Evolutionary conservation across 2,113 vertebrate species (phyloP).

Genomic region (Cyphomyrus discorhynchus): DNA sequence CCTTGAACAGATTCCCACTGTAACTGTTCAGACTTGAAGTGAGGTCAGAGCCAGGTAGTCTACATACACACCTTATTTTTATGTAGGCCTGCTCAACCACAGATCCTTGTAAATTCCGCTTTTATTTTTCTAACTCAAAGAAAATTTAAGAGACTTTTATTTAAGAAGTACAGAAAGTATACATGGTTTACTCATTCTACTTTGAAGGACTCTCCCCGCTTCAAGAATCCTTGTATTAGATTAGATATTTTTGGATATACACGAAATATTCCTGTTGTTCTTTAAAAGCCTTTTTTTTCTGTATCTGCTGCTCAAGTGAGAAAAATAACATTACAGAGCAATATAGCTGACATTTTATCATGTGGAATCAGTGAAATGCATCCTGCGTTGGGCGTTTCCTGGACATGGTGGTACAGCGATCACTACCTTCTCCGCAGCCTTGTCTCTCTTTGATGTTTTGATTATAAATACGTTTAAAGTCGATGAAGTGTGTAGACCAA

Average conservation of each 20-base stretch:
- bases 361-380: background rate
- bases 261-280: background rate
- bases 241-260: constrained; percentile 7
- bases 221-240: background rate
- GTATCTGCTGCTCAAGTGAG: background rate
- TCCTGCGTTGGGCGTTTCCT: background rate
- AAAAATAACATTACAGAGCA: constrained; percentile 3
- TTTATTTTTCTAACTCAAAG: constrained; percentile 12
- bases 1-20: background rate
- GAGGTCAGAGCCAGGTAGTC: background rate
- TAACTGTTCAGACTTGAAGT: constrained; percentile 1
- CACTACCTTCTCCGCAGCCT: background rate
- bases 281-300: background rate
- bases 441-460: background rate
- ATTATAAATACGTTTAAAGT: background rate
- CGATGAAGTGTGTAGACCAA: background rate
- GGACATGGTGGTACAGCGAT: background rate
- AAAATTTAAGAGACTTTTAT: constrained; percentile 1
- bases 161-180: background rate
- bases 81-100: background rate
- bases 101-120: background rate
- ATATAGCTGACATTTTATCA: background rate
- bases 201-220: background rate
- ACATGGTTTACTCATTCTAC: background rate
- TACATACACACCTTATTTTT: background rate